These are phyloP conservation scores for Morelia viridis DNA, from an alignment of 2,797 vertebrate species.

Conservation along the genomic window DNA sequence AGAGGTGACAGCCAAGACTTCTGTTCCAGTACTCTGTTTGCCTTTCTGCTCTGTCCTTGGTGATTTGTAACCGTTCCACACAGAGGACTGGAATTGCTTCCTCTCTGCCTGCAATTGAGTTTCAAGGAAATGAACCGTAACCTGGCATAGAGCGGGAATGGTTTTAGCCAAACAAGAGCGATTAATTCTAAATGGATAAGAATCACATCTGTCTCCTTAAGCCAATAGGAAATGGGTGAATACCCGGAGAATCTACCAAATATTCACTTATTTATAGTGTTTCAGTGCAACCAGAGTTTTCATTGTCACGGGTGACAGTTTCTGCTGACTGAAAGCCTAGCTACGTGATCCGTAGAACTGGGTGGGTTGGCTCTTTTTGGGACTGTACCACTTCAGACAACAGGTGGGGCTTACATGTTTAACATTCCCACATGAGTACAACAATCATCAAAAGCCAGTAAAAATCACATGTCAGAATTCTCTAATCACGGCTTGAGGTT, in stretches of 20 bases:
- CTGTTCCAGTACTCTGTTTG: not conserved
- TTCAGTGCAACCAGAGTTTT: not conserved
- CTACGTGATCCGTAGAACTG: too few relatives aligned
- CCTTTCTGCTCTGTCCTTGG: not conserved
- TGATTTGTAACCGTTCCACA: not conserved
- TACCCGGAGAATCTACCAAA: not conserved
- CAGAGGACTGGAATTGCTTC: not conserved
- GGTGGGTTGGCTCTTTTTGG: not conserved
- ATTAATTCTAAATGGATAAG: not conserved
- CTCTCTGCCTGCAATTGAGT: not conserved
- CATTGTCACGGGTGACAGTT: not conserved
- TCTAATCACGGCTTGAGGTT: not conserved
- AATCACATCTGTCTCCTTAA: constrained; percentile 24
- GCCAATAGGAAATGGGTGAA: constrained; percentile 10
- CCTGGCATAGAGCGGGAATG: not conserved
- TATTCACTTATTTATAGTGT: not conserved
- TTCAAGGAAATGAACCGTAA: constrained; percentile 13
- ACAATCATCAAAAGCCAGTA: not conserved
- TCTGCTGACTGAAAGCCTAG: too few relatives aligned
- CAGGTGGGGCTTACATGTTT: not conserved
- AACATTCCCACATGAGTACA: not conserved
- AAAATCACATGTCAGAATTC: not conserved
- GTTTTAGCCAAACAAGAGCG: not conserved
- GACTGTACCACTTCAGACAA: not conserved
- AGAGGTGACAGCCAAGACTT: not conserved